These are phyloP conservation scores for Eucriotettix oculatus DNA, from an alignment of 2,888 invertebrate genomes.

Conservation along the genomic window DNA sequence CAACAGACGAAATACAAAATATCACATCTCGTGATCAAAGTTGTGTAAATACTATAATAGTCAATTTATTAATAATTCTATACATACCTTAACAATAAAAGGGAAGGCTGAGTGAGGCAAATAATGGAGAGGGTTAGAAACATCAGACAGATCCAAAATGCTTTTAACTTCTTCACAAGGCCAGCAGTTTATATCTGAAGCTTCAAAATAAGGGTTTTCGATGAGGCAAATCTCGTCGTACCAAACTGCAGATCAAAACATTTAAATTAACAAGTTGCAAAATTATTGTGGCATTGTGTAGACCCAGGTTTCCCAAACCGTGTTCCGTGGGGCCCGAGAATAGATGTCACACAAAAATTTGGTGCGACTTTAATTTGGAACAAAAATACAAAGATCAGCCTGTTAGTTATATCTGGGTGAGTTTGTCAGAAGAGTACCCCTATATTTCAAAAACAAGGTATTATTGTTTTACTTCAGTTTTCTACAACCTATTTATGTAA, in stretches of 20 bases:
- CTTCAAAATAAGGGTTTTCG: conserved; percentile 67
- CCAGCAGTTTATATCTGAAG: conserved; percentile 71
- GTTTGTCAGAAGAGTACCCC: too few species aligned
- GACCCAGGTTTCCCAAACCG: too few species aligned
- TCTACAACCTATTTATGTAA: too few species aligned
- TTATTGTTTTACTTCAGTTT: too few species aligned
- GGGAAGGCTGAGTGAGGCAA: conserved; percentile 36
- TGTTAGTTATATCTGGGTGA: too few species aligned
- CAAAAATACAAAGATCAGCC: too few species aligned
- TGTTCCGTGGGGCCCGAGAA: too few species aligned
- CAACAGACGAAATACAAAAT: background rate
- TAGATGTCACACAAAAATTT: too few species aligned
- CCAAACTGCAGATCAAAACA: conserved; percentile 36
- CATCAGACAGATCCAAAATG: conserved; percentile 46
- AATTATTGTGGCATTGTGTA: background rate
- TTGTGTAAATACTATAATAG: background rate
- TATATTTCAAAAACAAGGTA: too few species aligned
- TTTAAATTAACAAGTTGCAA: background rate
- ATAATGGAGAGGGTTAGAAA: conserved; percentile 31
- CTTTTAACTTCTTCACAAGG: conserved; percentile 57
- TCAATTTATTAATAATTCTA: background rate
- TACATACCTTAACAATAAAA: conserved; percentile 32
- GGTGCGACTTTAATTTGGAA: too few species aligned
- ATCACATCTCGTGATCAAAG: background rate
- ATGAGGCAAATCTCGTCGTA: conserved; percentile 75